Percentiles rank a stretch among this genome's conserved stretches.
phyloP scores from a whole-genome alignment of 2,888 invertebrate species.

The Torymus aiolomorphi region DNA sequence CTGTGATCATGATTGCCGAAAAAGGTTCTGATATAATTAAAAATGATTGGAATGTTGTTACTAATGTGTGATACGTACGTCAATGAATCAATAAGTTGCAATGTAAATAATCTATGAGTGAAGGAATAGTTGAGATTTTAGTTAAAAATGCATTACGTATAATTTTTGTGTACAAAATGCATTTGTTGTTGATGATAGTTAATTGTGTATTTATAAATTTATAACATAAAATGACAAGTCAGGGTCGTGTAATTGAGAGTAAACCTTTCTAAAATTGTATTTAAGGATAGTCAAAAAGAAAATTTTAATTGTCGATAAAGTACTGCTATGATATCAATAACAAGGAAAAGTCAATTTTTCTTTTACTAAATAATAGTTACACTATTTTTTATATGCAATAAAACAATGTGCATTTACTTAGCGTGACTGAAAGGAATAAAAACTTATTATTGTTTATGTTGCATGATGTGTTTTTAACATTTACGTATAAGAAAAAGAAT shows the following conservation, averaged over 20 bases:
- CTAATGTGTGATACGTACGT: slow-evolving; percentile 6
- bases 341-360: background rate
- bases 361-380: background rate
- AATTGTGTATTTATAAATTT: background rate
- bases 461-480: too few relatives aligned
- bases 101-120: background rate
- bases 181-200: too few relatives aligned
- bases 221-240: background rate
- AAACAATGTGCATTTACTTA: too few relatives aligned
- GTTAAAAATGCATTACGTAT: background rate
- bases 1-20: slow-evolving; percentile 94
- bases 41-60: slow-evolving; percentile 82
- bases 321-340: background rate
- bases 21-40: slow-evolving; percentile 92
- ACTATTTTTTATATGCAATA: too few relatives aligned
- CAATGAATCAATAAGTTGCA: background rate
- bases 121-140: background rate
- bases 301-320: background rate
- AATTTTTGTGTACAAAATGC: background rate
- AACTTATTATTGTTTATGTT: too few relatives aligned
- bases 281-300: slow-evolving; percentile 6
- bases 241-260: background rate
- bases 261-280: background rate
- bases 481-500: too few relatives aligned
- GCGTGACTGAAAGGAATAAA: too few relatives aligned